Conservation (phyloP, 2,797 vertebrate genomes). For the Prunella strophiata region DNA sequence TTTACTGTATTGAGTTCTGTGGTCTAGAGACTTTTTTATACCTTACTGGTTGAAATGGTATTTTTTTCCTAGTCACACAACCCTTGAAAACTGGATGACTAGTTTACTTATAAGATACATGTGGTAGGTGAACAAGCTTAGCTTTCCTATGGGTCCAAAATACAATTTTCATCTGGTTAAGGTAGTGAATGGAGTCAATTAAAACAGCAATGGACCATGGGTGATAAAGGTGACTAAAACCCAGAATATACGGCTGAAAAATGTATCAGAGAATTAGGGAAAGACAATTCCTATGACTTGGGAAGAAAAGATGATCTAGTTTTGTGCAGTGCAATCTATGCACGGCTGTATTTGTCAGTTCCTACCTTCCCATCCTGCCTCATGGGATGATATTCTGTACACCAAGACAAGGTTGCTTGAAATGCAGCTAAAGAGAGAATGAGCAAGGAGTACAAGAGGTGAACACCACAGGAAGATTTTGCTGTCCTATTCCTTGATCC, state of each 20-base stretch:
- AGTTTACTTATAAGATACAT: not conserved
- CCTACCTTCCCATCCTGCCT: not conserved
- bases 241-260: not conserved
- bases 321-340: not conserved
- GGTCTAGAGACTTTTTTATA: not conserved
- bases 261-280: not conserved
- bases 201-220: not conserved
- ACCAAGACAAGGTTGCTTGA: not conserved
- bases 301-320: not conserved
- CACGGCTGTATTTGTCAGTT: accelerated
- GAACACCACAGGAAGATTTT: not conserved
- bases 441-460: not conserved
- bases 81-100: not conserved
- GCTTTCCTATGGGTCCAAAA: not conserved
- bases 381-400: not conserved
- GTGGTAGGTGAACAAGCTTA: not conserved
- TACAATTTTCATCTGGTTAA: not conserved
- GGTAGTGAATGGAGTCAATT: not conserved
- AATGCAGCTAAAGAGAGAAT: not conserved
- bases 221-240: not conserved
- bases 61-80: not conserved
- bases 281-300: not conserved
- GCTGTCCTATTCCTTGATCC: not conserved
- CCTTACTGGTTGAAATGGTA: not conserved
- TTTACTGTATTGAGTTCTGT: not conserved